These are phyloP conservation scores for Eucera pruinosa DNA, from an alignment of 2,888 invertebrate genomes.

Conservation along the genomic window DNA sequence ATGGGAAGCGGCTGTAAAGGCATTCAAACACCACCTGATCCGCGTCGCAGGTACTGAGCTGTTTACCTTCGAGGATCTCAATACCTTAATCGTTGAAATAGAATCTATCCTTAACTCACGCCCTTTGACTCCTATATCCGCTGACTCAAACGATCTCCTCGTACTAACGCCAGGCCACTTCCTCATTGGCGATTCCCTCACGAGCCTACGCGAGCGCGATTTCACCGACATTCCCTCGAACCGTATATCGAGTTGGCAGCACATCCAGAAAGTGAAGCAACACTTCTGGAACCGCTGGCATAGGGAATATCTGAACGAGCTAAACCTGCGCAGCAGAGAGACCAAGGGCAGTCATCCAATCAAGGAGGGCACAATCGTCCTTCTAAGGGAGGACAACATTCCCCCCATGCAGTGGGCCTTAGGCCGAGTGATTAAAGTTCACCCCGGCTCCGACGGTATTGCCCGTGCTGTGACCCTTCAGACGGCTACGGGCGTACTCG, in stretches of 20 bases:
- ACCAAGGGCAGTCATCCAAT: neutral
- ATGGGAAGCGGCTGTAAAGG: neutral
- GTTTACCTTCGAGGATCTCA: neutral
- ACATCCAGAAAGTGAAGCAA: neutral
- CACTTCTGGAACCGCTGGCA: constrained; percentile 18
- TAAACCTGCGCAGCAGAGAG: constrained; percentile 9
- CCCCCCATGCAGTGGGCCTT: constrained; percentile 9
- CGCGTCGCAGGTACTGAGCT: constrained; percentile 1
- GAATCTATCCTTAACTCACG: constrained; percentile 8
- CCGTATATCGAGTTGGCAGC: constrained; percentile 18
- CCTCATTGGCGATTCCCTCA: constrained; percentile 6
- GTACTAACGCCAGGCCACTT: neutral
- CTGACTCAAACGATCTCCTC: constrained; percentile 1
- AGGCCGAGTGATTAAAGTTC: neutral
- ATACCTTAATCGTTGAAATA: neutral
- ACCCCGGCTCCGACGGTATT: neutral
- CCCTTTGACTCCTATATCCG: neutral
- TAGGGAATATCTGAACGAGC: constrained; percentile 11
- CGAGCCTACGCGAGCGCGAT: constrained; percentile 6
- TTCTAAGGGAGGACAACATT: constrained; percentile 6
- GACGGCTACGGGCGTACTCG: neutral
- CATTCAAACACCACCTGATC: neutral
- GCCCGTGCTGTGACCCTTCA: neutral
- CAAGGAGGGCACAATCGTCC: neutral
- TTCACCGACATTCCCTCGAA: neutral